Evolutionary conservation across 2,888 invertebrate genomes (phyloP).

Genomic region (Amphimallon solstitiale): DNA sequence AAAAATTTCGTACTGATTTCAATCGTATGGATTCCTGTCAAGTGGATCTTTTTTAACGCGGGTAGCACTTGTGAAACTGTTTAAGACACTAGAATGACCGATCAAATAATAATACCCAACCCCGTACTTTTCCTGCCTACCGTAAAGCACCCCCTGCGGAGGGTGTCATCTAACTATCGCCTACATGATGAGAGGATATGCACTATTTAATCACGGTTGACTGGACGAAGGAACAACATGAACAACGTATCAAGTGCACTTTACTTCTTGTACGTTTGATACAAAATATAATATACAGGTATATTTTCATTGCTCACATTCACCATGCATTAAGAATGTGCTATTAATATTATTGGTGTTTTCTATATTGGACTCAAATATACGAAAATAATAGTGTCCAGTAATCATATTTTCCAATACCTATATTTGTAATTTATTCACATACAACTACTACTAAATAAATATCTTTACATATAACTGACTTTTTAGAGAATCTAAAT

Average conservation of each 20-base stretch:
- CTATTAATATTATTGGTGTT: no score
- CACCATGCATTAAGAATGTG: no score
- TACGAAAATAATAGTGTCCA: no score
- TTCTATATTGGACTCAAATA: no score
- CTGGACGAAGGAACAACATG: slow-evolving; percentile 7
- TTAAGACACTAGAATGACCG: slow-evolving; percentile 56
- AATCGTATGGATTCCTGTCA: neutral
- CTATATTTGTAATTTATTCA: no score
- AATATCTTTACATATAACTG: no score
- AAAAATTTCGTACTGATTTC: neutral
- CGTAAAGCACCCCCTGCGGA: slow-evolving; percentile 48
- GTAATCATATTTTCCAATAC: no score
- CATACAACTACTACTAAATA: no score
- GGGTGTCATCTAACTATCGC: slow-evolving; percentile 53
- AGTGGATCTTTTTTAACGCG: slow-evolving; percentile 36
- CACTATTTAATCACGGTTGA: slow-evolving; percentile 19
- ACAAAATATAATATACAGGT: neutral
- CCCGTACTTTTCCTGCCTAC: slow-evolving; percentile 48
- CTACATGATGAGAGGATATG: slow-evolving; percentile 18
- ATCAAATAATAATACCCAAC: slow-evolving; percentile 46
- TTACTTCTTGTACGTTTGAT: slow-evolving; percentile 11
- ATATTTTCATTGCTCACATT: neutral
- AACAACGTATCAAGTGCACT: slow-evolving; percentile 20
- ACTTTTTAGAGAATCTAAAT: no score
- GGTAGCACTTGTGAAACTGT: slow-evolving; percentile 53